Evolutionary conservation across 2,113 vertebrate genomes (phyloP).

Genomic region (Rhinopithecus roxellana): DNA sequence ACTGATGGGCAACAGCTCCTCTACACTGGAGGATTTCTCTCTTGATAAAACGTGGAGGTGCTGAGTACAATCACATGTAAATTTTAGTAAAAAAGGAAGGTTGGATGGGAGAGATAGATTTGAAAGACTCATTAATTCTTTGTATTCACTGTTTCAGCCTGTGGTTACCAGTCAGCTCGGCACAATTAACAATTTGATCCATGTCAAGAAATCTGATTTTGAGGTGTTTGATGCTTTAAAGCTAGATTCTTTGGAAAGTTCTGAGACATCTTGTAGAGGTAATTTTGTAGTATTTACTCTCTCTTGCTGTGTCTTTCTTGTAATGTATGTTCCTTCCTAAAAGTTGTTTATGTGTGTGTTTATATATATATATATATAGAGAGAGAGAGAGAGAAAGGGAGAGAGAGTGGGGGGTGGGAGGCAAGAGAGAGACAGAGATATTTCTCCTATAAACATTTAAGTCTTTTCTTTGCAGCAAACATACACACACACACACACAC

Average conservation of each 20-base stretch:
- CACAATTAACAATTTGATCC: slow-evolving; percentile 97
- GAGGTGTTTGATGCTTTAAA: slow-evolving; percentile 98
- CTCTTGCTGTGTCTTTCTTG: background rate
- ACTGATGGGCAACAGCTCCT: background rate
- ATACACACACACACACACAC: background rate
- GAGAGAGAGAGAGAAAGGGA: no score
- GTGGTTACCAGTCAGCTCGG: slow-evolving; percentile 97
- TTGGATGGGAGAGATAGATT: background rate
- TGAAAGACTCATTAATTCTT: slow-evolving; percentile 39
- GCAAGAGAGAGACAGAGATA: background rate
- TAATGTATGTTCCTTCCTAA: background rate
- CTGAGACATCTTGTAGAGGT: slow-evolving; percentile 93
- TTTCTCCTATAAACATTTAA: background rate
- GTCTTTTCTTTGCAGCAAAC: background rate
- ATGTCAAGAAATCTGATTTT: slow-evolving; percentile 98
- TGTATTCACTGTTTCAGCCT: slow-evolving; percentile 85
- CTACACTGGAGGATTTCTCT: background rate
- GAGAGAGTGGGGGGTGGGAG: no score
- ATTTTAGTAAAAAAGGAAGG: background rate
- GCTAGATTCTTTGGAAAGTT: slow-evolving; percentile 96
- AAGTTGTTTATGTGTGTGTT: background rate
- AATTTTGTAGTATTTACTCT: slow-evolving; percentile 54
- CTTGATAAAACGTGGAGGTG: background rate
- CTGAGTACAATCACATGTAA: background rate
- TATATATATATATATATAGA: no score